Conservation (phyloP, 92 coral and sea anemone genomes). For the Paragorgia papillata region DNA sequence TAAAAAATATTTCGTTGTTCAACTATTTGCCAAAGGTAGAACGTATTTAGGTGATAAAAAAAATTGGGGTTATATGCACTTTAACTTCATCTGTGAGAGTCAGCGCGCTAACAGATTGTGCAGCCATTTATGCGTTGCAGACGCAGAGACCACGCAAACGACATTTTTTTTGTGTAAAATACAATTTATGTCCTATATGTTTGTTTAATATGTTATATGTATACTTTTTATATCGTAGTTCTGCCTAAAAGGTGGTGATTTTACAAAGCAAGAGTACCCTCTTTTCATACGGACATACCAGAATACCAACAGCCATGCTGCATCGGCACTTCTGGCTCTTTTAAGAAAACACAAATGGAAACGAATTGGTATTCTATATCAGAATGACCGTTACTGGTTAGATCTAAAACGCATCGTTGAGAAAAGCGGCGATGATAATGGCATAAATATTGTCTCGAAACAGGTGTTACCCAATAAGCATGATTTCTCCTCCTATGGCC, state of each 20-base stretch:
- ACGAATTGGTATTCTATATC: slow-evolving; percentile 11
- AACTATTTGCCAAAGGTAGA: no score
- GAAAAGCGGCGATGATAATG: background rate
- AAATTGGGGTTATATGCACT: no score
- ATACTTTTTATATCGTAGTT: no score
- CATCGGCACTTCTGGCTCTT: slow-evolving; percentile 7
- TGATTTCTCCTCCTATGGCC: background rate
- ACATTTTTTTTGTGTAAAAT: no score
- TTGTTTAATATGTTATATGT: no score
- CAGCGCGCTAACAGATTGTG: no score
- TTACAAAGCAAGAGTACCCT: slow-evolving; percentile 10
- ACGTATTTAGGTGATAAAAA: no score
- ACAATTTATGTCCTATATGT: no score
- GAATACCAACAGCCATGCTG: slow-evolving; percentile 27
- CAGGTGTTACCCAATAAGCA: background rate
- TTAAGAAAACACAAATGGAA: slow-evolving; percentile 1
- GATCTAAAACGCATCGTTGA: background rate
- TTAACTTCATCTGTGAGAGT: no score
- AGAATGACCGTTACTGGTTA: background rate
- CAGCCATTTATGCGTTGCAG: no score
- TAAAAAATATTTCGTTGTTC: no score
- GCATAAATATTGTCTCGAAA: background rate
- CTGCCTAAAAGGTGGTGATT: background rate
- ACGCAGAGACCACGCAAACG: no score
- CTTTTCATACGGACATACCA: slow-evolving; percentile 24